Evolutionary conservation across 2,113 vertebrate genomes (phyloP).

Genomic region (Bos javanicus): DNA sequence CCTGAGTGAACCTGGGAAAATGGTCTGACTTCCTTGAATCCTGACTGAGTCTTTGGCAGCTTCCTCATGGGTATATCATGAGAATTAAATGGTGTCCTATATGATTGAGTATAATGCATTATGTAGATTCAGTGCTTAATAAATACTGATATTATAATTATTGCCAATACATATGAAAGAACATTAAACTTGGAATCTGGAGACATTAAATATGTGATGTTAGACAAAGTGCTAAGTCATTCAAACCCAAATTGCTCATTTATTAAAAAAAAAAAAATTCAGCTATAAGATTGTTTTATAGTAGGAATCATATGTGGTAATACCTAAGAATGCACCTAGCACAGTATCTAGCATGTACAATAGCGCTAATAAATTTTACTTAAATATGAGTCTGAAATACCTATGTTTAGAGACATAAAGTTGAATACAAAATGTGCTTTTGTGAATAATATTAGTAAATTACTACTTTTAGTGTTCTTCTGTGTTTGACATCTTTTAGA

Average conservation of each 20-base stretch:
- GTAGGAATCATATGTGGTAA: neutral
- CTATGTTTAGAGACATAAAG: neutral
- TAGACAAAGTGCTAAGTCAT: neutral
- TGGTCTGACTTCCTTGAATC: neutral
- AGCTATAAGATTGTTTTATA: neutral
- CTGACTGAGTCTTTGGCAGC: neutral
- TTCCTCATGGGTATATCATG: neutral
- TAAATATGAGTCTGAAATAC: neutral
- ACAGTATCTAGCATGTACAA: neutral
- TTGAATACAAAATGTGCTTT: conserved; percentile 3
- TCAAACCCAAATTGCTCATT: neutral
- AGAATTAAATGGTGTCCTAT: neutral
- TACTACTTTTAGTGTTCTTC: neutral
- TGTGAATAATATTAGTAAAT: neutral
- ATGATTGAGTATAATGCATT: neutral
- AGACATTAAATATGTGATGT: neutral
- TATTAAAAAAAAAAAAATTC: neutral
- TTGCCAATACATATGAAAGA: neutral
- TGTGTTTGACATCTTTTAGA: neutral
- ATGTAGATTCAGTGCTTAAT: neutral
- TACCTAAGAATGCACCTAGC: neutral
- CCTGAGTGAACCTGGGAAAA: neutral
- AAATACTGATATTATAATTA: neutral
- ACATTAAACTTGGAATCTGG: neutral
- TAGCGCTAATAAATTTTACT: neutral